These are phyloP conservation scores for Corbicula japonica DNA, from an alignment of 2,888 invertebrate species.

Conservation along the genomic window DNA sequence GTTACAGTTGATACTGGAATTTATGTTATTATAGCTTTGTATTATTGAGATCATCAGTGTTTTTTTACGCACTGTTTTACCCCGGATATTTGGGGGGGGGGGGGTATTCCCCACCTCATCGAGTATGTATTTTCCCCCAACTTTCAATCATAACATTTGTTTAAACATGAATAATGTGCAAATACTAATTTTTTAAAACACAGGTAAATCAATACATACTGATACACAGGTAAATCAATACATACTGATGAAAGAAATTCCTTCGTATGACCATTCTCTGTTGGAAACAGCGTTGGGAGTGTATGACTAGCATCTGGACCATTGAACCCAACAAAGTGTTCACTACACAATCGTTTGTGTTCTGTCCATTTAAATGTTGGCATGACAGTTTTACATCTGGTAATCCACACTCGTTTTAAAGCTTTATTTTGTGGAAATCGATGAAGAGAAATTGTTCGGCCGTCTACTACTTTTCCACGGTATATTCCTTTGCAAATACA, in stretches of 20 bases:
- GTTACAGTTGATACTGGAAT: no score
- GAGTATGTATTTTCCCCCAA: no score
- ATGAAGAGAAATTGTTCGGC: slow-evolving; percentile 13
- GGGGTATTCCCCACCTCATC: no score
- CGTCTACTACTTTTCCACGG: slow-evolving; percentile 13
- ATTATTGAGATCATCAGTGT: no score
- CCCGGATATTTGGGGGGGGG: no score
- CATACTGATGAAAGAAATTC: slow-evolving; percentile 10
- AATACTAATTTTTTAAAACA: no score
- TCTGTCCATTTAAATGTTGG: slow-evolving; percentile 10
- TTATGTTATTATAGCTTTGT: no score
- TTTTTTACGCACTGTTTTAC: no score
- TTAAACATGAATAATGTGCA: no score
- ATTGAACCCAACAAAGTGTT: slow-evolving; percentile 9
- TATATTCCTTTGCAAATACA: slow-evolving; percentile 19
- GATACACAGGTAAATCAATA: no score
- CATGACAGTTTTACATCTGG: slow-evolving; percentile 21
- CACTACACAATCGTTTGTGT: slow-evolving; percentile 16
- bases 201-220: no score
- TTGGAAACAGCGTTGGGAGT: slow-evolving; percentile 16
- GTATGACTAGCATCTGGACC: slow-evolving; percentile 1
- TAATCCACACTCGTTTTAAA: slow-evolving; percentile 17
- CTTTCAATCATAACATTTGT: no score
- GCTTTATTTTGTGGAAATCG: slow-evolving; percentile 25
- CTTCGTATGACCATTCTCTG: neutral